Conservation (phyloP, 2,888 invertebrate species). For the Metellina segmentata region DNA sequence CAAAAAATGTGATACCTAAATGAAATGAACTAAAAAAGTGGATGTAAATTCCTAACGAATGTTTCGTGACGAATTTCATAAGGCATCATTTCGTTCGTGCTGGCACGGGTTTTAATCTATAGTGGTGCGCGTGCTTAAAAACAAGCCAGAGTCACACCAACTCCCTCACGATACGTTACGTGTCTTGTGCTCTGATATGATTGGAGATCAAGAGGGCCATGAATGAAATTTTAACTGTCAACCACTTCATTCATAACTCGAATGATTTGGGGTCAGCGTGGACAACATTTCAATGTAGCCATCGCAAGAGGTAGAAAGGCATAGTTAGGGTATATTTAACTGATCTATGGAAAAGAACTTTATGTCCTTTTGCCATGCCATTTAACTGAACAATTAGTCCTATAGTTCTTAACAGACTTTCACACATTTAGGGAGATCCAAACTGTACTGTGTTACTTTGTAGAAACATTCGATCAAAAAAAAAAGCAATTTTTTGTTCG, state of each 20-base stretch:
- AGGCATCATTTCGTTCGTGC: slow-evolving; percentile 59
- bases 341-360: too few relatives aligned
- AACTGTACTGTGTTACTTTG: too few relatives aligned
- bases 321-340: too few relatives aligned
- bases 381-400: too few relatives aligned
- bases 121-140: slow-evolving; percentile 65
- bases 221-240: slow-evolving; percentile 72
- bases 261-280: too few relatives aligned
- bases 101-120: slow-evolving; percentile 59
- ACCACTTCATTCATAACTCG: slow-evolving; percentile 39
- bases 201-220: slow-evolving; percentile 64
- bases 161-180: slow-evolving; percentile 67
- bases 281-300: too few relatives aligned
- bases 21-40: slow-evolving; percentile 36
- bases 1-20: slow-evolving; percentile 2
- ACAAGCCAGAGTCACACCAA: slow-evolving; percentile 69
- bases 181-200: slow-evolving; percentile 64
- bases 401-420: too few relatives aligned
- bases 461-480: too few relatives aligned
- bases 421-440: too few relatives aligned
- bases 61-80: slow-evolving; percentile 65
- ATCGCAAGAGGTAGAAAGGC: too few relatives aligned
- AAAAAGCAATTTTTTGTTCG: too few relatives aligned
- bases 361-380: too few relatives aligned
- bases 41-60: slow-evolving; percentile 24